Conservation (phyloP, 2,888 invertebrate genomes). For the Ectemnius lituratus region DNA sequence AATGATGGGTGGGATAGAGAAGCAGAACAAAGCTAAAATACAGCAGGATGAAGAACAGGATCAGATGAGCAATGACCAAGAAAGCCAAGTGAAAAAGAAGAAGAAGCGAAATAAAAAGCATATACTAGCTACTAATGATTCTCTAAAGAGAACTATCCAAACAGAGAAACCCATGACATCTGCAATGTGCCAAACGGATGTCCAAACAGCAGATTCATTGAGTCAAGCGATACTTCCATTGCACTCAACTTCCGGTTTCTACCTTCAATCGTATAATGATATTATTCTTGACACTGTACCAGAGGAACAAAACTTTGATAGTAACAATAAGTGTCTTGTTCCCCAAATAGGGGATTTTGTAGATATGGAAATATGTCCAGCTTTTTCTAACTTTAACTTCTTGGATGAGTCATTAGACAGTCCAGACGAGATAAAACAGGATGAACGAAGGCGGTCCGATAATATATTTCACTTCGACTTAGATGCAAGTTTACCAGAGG, state of each 20-base stretch:
- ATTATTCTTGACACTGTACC: slow-evolving; percentile 61
- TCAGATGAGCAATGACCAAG: not conserved
- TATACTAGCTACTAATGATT: not conserved
- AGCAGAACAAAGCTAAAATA: slow-evolving; percentile 55
- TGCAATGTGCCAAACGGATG: slow-evolving; percentile 55
- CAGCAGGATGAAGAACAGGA: slow-evolving; percentile 30
- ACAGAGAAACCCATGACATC: slow-evolving; percentile 49
- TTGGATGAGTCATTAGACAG: slow-evolving; percentile 81
- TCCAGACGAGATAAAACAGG: slow-evolving; percentile 22
- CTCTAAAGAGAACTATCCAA: slow-evolving; percentile 56
- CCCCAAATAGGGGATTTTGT: slow-evolving; percentile 65
- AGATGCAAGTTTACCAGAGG: slow-evolving; percentile 62
- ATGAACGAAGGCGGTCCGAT: not conserved
- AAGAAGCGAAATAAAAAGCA: slow-evolving; percentile 11
- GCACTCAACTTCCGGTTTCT: slow-evolving; percentile 54
- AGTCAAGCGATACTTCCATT: slow-evolving; percentile 64
- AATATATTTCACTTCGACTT: slow-evolving; percentile 66
- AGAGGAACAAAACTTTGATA: slow-evolving; percentile 2
- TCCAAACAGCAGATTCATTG: slow-evolving; percentile 67
- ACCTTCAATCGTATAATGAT: slow-evolving; percentile 60
- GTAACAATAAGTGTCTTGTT: slow-evolving; percentile 26
- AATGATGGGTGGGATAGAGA: slow-evolving; percentile 85
- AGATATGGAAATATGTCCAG: slow-evolving; percentile 80
- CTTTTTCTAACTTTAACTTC: slow-evolving; percentile 82
- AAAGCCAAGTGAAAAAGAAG: slow-evolving; percentile 29